Percentiles rank a stretch among this genome's conserved stretches.
Conservation (phyloP, 2,888 invertebrate genomes). For the Antheraea yamamai region DNA sequence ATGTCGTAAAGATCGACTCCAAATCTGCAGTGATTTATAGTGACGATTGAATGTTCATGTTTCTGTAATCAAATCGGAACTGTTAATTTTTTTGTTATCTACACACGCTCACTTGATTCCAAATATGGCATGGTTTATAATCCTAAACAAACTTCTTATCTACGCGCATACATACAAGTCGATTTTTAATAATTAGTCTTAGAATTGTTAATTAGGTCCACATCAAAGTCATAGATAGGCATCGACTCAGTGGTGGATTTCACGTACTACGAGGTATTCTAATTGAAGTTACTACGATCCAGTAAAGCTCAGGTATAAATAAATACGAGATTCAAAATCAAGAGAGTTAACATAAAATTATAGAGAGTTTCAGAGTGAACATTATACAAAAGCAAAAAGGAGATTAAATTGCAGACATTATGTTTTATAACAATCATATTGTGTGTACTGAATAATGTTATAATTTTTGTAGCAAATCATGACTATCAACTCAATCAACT, state of each 20-base stretch:
- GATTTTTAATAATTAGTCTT: too few relatives aligned
- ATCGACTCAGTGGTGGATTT: not conserved
- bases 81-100: not conserved
- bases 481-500: too few relatives aligned
- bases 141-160: not conserved
- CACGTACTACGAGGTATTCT: not conserved
- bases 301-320: not conserved
- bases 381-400: too few relatives aligned
- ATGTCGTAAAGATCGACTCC: conserved; percentile 6
- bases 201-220: too few relatives aligned
- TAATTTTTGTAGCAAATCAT: too few relatives aligned
- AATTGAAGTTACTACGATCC: not conserved
- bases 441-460: too few relatives aligned
- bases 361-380: too few relatives aligned
- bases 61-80: not conserved
- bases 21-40: conserved; percentile 14
- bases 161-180: not conserved
- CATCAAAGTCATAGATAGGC: too few relatives aligned
- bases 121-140: not conserved
- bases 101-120: not conserved
- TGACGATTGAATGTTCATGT: not conserved
- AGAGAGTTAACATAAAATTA: not conserved
- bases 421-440: too few relatives aligned
- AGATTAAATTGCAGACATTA: too few relatives aligned
- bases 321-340: not conserved